Base-by-base conservation (phyloP, 2,888 invertebrate genomes). In the Linyphia triangularis region DNA sequence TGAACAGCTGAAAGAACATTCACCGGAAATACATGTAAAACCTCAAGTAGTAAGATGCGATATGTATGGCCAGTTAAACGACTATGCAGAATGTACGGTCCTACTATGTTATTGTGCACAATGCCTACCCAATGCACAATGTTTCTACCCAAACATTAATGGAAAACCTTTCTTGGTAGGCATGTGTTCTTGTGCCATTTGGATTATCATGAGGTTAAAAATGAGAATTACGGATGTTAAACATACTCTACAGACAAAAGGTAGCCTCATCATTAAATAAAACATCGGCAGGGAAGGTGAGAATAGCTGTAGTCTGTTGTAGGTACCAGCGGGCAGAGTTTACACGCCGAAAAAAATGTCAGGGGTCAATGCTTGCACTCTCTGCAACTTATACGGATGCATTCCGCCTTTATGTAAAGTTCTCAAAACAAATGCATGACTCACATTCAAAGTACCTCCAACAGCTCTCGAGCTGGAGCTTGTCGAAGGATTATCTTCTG, bases 261-360 rank as follows among this genome's bases (percentile, higher is more conserved):
- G 9, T 10, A 1, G 19, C 24, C 7, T 69, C 19, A 72, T 72
- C 72, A 51, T 13, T 51, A 22, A 72, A 24, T 51, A 72, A 51
- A 75, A 75, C 28, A 59, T 2, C 33, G 16, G 19, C 43, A n/a
- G 24, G 24, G 63, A 61, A 61, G 24, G 33, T 22, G 16, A 1
- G n/a, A n/a, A n/a, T n/a, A n/a, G n/a, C n/a, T n/a, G n/a, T n/a
- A 77, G 10, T 24, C 37, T 78, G 78, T 43, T 78, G 24, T 78
- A 65, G 26, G 33, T 40, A 63, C 77, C 37, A 77, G 37, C 19
- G 22, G 24, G 24, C 37, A 63, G 63, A 61, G 37, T 77, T 37
- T 10, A 63, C 22, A 40, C 13, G 43, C 19, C 5, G 57, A 28
- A 65, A 65, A 9, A 16, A n/a, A n/a, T n/a, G 19, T 24, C 26